Evolutionary conservation across 2,797 vertebrate genomes (phyloP), one percentile per base, ranked within the genome.

Genomic region (Rousettus madagascariensis): DNA sequence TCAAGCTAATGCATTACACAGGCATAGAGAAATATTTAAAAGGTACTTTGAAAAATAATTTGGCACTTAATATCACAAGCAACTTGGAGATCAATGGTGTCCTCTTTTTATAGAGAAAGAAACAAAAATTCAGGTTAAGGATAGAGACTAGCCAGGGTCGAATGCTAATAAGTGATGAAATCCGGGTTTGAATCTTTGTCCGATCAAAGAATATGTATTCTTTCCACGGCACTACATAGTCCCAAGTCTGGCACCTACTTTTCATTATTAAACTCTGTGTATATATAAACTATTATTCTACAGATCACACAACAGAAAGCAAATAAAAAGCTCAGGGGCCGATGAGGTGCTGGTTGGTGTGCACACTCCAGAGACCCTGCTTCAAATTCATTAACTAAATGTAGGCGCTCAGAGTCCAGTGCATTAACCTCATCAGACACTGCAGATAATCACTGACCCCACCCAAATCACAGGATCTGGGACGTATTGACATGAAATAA

Each of bases 401-500:
- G 20, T 17, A 68, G 86, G 84, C 79, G 57, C 92, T 93, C 57
- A 74, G n/a, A 92, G 61, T 78, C 49, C 49, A 63, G 53, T 51
- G 41, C 89, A 65, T 86, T 96, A 91, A 93, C 96, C 95, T 95
- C 94, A 84, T 57, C 94, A 96, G 92, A 75, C 69, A 66, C 3
- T 63, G 51, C 33, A 79, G 90, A 94, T 94, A 80, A 91, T 85
- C 59, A 77, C 77, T 95, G 87, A 97, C 93, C 94, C 90, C 91
- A 96, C 86, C 96, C 93, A 93, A 89, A 51, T 95, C 90, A 82
- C 49, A 28, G 77, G 61, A 84, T 77, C 69, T 5, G 30, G 46
- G 36, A 90, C 74, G 57, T 55, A 95, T 41, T 95, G 93, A 97
- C 92, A 90, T 83, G 90, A 94, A 97, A 93, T 90, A 97, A 97